Base-by-base conservation (phyloP, 2,797 vertebrate genomes). In the Lutjanus campechanus region DNA sequence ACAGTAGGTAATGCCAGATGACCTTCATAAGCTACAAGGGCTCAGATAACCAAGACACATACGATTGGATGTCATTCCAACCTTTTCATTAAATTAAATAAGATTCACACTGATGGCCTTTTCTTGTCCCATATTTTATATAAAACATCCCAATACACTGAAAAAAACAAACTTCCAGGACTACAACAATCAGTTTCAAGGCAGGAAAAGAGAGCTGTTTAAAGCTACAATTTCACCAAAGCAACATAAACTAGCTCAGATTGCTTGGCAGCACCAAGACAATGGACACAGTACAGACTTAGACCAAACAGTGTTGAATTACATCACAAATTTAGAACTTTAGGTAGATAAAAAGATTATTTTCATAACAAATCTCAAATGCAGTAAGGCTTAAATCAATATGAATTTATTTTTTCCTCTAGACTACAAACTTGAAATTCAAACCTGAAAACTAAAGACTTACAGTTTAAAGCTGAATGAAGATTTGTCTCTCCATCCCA, bases 1-100 rank as follows among this genome's bases (percentile, higher is more conserved):
- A 66, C 58, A 81, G 53, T 55, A 62, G 51, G 71, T 68, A 44
- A 86, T 72, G 73, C 61, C 62, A 84, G 60, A 76, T 76, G 69
- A 82, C 51, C 73, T 82, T 84, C 40, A 71, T 59, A 50, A 59
- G 44, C n/a, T 68, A 60, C 25, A 47, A 68, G 17, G 12, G 66
- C 69, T 73, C 55, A 29, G 63, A 75, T 69, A 71, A 81, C 58
- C 40, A 49, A 64, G 17, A 67, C 40, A 67, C 13, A 20, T 19
- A 36, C 0, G 1, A 49, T 11, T 65, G 15, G 58, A 20, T 67
- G 8, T n/a, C 19, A 67, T 62, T 62, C 36, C 36, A 65, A 25
- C 64, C 70, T 47, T 58, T 74, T 66, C 17, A 60, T 73, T 77
- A 8, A 58, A 61, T 53, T 65, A 25, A 9, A 0, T 22, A 54